Conservation (phyloP, 2,113 vertebrate species). For the Aphelocoma coerulescens region DNA sequence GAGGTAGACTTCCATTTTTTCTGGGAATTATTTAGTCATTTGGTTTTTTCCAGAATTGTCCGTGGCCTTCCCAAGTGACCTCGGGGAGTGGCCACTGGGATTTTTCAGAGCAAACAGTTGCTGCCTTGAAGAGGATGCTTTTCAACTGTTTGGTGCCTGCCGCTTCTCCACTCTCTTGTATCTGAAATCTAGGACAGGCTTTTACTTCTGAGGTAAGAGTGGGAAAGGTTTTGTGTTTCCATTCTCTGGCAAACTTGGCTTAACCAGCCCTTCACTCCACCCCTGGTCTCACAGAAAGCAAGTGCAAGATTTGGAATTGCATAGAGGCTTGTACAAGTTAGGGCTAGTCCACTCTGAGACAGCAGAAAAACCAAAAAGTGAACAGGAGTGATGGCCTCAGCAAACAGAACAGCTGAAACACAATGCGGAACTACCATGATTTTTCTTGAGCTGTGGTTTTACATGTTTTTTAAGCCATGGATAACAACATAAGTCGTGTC, state of each 20-base stretch:
- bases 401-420: neutral
- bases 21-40: neutral
- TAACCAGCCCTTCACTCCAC: neutral
- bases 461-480: neutral
- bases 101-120: neutral
- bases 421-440: rapidly evolving
- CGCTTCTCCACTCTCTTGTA: neutral
- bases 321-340: neutral
- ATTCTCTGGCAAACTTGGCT: neutral
- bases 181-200: neutral
- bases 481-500: neutral
- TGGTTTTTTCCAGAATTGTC: neutral
- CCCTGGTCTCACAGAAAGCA: neutral
- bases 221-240: neutral
- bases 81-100: neutral
- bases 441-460: neutral
- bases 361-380: neutral
- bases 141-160: neutral
- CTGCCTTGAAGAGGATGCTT: neutral
- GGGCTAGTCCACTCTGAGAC: neutral
- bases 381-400: neutral
- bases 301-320: neutral
- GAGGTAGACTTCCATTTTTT: neutral
- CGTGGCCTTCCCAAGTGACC: neutral
- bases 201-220: neutral